Conservation (phyloP, 2,888 invertebrate genomes). For the Drosophila sordidula region DNA sequence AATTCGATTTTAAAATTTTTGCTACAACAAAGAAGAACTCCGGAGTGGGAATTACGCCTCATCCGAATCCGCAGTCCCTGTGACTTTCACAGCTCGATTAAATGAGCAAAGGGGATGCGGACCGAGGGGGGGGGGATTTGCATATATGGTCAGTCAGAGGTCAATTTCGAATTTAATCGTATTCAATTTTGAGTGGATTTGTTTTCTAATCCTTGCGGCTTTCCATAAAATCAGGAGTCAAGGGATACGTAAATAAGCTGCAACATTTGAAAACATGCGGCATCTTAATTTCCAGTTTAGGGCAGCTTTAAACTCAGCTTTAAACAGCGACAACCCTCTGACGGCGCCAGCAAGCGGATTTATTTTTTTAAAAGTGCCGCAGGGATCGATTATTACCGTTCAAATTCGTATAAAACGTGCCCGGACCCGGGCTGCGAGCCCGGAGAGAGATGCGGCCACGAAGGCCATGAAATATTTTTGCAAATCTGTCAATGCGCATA, state of each 20-base stretch:
- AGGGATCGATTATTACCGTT: slow-evolving; percentile 85
- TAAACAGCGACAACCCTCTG: slow-evolving; percentile 37
- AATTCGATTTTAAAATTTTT: slow-evolving; percentile 81
- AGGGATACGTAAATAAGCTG: slow-evolving; percentile 13
- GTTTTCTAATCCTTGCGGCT: slow-evolving; percentile 69
- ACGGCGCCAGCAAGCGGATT: slow-evolving; percentile 81
- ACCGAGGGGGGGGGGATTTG: slow-evolving; percentile 33
- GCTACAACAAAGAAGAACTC: slow-evolving; percentile 52
- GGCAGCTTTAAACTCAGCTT: slow-evolving; percentile 39
- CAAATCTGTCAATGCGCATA: slow-evolving; percentile 55
- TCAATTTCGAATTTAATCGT: slow-evolving; percentile 76
- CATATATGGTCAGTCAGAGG: slow-evolving; percentile 73
- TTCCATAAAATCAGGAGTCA: slow-evolving; percentile 55
- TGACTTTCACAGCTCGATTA: slow-evolving; percentile 74
- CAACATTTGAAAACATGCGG: neutral
- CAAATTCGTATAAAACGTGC: slow-evolving; percentile 85
- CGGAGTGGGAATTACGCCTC: neutral
- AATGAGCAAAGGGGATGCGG: slow-evolving; percentile 17
- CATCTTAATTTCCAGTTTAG: slow-evolving; percentile 10
- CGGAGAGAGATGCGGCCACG: slow-evolving; percentile 12
- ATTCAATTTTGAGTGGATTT: slow-evolving; percentile 79
- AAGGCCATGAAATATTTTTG: slow-evolving; percentile 42
- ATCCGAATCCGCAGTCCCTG: neutral
- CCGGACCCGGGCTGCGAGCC: slow-evolving; percentile 45
- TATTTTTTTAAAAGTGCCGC: slow-evolving; percentile 81